Base-by-base conservation (phyloP, 2,888 invertebrate genomes). In the Thelaira solivaga region DNA sequence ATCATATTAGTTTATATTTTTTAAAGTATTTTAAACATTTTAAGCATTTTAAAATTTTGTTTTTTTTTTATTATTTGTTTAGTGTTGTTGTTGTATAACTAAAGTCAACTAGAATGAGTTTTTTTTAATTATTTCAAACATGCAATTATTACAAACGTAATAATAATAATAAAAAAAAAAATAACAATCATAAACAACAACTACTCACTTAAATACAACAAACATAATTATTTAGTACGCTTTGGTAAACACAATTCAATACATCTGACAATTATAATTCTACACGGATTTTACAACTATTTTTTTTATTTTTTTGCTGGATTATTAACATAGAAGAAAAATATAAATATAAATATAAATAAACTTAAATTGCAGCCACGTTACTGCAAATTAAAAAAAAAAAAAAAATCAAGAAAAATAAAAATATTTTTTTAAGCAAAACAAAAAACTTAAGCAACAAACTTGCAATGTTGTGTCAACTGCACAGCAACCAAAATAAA, bases 401-500 rank as follows among this genome's bases (percentile, higher is more conserved):
- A n/a, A 59, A 11, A 53, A 62, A 62, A 43, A 51, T 4, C 4
- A n/a, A 34, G 5, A 18, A 36, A 29, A 36, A 41, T 10, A 39
- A 55, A 11, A 36, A 71, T 26, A 22, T 26, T 18, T 43, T n/a
- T 55, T 6, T 16, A 11, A 53, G 7, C 8, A 41, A 69, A 78
- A 74, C 78, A 71, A 74, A 78, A 78, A 74, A 78, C 78, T 74
- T 74, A 78, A 78, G 74, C 13, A 69, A 67, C 65, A 71, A 74
- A 74, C 78, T 61, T 61, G 78, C 78, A 49, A 64, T 68, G 68
- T 36, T 69, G 69, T 74, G 65, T 53, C 74, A 62, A 73, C 57
- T 49, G 10, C 72, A 64, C 36, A 77, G 13, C 36, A 57, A 51
- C 11, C 39, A 41, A 39, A 47, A 34, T 13, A 20, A 34, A 20